These are phyloP conservation scores for Engraulis encrasicolus DNA, from an alignment of 2,113 vertebrate species.

Conservation along the genomic window DNA sequence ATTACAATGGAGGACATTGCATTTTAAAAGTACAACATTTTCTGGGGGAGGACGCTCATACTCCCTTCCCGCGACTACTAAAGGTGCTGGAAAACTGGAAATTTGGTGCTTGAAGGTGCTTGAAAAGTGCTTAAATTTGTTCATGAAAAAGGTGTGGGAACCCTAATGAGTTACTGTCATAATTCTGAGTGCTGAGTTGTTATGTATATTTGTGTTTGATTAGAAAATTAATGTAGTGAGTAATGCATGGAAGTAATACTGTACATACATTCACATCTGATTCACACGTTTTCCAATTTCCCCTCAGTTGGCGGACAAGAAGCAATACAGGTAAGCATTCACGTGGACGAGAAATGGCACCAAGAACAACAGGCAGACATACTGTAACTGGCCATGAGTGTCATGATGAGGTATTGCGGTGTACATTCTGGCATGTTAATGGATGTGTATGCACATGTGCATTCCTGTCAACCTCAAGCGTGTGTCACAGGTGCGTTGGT, in stretches of 20 bases:
- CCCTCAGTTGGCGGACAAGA: conserved; percentile 82
- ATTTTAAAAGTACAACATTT: too few relatives aligned
- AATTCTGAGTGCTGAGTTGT: too few relatives aligned
- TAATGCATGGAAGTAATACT: too few relatives aligned
- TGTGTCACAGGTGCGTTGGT: conserved; percentile 1
- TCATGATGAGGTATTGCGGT: neutral
- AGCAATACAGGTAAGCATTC: conserved; percentile 86
- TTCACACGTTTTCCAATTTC: neutral
- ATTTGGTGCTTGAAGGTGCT: too few relatives aligned
- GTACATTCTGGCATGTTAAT: neutral
- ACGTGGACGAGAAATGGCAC: neutral
- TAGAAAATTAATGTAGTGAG: neutral
- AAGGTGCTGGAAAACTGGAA: too few relatives aligned
- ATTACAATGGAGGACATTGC: too few relatives aligned
- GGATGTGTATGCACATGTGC: neutral
- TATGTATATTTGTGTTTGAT: neutral
- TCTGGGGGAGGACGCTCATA: too few relatives aligned
- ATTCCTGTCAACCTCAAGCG: neutral
- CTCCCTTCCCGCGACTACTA: too few relatives aligned
- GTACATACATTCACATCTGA: neutral
- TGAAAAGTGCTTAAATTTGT: too few relatives aligned
- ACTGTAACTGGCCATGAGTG: neutral
- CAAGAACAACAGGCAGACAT: neutral
- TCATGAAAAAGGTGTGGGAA: too few relatives aligned
- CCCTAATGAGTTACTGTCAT: too few relatives aligned